Conservation (phyloP, 2,888 invertebrate species). For the Troides oblongomaculatus region DNA sequence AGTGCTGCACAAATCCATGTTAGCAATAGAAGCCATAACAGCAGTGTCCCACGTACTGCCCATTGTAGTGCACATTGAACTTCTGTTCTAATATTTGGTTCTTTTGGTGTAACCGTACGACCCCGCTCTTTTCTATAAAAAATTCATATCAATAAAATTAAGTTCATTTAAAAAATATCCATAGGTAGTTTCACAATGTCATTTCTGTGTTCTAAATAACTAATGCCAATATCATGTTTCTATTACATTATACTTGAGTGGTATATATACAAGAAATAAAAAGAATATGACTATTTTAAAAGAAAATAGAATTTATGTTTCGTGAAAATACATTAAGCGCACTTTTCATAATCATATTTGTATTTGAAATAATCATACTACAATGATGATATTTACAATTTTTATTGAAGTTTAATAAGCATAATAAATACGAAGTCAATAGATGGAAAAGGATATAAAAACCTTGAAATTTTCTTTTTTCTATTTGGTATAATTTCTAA, state of each 20-base stretch:
- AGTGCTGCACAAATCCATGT: constrained; percentile 75
- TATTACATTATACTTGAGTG: no score
- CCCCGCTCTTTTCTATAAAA: constrained; percentile 62
- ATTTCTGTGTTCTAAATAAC: no score
- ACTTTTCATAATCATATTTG: no score
- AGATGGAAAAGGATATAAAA: constrained; percentile 7
- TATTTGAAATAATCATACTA: no score
- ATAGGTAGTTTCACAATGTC: neutral
- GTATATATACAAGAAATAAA: no score
- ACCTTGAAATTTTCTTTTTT: constrained; percentile 80
- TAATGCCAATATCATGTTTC: no score
- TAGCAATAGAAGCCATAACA: constrained; percentile 71
- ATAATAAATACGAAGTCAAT: neutral
- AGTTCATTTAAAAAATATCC: neutral
- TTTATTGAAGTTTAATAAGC: neutral
- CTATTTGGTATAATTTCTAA: constrained; percentile 80
- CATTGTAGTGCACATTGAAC: constrained; percentile 66
- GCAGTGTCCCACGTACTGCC: constrained; percentile 66
- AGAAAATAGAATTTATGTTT: no score
- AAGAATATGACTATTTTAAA: no score
- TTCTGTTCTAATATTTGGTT: constrained; percentile 61
- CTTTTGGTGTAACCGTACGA: constrained; percentile 40
- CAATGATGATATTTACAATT: neutral
- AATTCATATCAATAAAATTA: constrained; percentile 1
- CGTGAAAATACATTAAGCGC: no score